These are phyloP conservation scores for Enhydra lutris DNA, from an alignment of 2,113 vertebrate species.

Conservation along the genomic window DNA sequence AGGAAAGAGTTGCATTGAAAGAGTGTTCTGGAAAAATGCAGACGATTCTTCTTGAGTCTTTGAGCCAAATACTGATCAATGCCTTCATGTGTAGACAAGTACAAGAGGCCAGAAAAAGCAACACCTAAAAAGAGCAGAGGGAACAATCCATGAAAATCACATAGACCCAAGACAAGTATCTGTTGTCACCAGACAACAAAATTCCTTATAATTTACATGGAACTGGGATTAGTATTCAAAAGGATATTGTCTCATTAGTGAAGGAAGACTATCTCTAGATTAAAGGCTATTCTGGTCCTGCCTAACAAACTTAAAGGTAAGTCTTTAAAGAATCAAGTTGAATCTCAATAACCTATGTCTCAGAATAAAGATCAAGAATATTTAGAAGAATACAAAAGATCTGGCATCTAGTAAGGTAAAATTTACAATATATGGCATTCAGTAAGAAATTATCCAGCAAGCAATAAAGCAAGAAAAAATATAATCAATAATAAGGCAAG, in stretches of 20 bases:
- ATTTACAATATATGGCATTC: neutral
- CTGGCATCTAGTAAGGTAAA: neutral
- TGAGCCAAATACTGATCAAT: neutral
- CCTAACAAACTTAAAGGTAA: neutral
- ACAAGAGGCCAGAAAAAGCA: neutral
- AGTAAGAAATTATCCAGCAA: neutral
- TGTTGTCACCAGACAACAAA: neutral
- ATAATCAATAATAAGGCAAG: neutral
- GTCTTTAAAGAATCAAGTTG: neutral
- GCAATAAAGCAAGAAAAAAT: neutral
- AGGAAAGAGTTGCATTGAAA: neutral
- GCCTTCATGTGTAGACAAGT: neutral
- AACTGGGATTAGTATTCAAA: neutral
- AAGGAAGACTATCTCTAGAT: neutral
- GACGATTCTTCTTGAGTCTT: neutral
- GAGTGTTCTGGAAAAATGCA: neutral
- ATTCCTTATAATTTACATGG: neutral
- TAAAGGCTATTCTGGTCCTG: neutral
- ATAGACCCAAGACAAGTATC: neutral
- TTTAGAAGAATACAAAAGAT: neutral
- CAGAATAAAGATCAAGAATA: neutral
- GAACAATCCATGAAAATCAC: neutral
- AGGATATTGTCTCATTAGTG: neutral
- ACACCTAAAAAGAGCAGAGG: neutral
- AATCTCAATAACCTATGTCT: neutral